A percentile compares a stretch with the other conserved stretches of the same genome.
Conservation (phyloP, 2,113 vertebrate genomes). For the Cariama cristata region DNA sequence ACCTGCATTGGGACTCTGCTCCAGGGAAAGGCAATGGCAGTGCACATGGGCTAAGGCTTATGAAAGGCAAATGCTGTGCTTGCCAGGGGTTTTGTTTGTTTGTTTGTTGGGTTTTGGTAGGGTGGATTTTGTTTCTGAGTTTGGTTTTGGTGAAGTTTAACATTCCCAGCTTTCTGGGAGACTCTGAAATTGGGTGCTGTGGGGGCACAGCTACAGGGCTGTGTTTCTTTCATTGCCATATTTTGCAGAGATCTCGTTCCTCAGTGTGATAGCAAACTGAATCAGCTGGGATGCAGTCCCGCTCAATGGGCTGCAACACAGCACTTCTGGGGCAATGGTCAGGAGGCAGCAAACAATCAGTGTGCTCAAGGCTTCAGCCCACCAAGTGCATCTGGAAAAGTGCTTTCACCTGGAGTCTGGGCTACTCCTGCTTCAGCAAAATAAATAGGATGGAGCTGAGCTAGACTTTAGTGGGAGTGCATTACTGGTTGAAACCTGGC, state of each 20-base stretch:
- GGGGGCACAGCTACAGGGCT: not conserved
- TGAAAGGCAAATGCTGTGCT: not conserved
- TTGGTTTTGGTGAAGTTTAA: not conserved
- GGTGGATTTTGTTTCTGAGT: not conserved
- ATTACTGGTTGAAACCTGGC: not conserved
- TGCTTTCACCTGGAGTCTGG: slow-evolving; percentile 2
- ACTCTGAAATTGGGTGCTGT: not conserved
- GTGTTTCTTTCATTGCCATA: rapidly evolving
- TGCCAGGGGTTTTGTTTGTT: not conserved
- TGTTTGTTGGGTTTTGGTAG: not conserved
- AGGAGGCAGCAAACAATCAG: not conserved
- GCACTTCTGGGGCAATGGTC: not conserved
- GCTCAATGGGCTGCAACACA: not conserved
- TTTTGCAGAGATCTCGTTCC: not conserved
- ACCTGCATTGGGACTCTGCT: not conserved
- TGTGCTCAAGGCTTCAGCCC: not conserved
- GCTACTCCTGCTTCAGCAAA: not conserved
- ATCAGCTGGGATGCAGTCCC: not conserved
- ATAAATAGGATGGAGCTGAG: not conserved
- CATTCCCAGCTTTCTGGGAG: not conserved
- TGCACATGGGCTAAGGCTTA: not conserved
- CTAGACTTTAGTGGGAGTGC: rapidly evolving
- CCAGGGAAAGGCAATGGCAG: not conserved
- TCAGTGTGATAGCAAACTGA: not conserved
- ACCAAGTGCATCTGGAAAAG: not conserved